These are phyloP conservation scores for Bergia sp. DNA, from an alignment of 92 coral and sea anemone species.

Conservation along the genomic window DNA sequence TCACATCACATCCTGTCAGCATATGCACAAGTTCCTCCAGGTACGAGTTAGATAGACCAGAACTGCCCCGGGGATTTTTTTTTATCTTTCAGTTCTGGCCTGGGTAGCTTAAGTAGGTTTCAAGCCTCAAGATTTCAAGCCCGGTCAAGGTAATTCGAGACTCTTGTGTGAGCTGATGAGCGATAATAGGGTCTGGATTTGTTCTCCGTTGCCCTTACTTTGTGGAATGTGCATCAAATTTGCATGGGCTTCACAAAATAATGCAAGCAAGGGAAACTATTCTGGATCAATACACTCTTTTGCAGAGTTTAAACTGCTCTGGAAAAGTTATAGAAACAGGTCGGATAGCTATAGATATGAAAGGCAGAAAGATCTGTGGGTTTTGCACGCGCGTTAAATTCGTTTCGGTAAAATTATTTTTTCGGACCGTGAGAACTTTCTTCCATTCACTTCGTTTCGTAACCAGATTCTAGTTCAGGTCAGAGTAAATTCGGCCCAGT, in stretches of 20 bases:
- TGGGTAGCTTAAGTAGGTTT: constrained; percentile 9
- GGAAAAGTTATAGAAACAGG: constrained; percentile 11
- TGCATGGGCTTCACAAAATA: neutral
- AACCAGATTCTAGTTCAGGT: too few species aligned
- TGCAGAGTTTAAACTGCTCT: constrained; percentile 7
- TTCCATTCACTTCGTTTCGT: neutral
- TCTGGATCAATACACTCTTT: neutral
- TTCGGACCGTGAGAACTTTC: neutral
- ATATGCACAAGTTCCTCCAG: neutral
- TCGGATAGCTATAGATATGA: neutral
- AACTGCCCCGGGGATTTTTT: neutral
- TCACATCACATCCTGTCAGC: too few species aligned
- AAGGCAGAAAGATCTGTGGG: neutral
- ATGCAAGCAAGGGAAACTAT: neutral
- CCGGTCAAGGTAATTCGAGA: neutral
- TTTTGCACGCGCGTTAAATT: neutral
- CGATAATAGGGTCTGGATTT: neutral
- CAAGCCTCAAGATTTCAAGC: neutral
- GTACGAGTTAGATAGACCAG: neutral
- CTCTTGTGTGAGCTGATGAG: neutral
- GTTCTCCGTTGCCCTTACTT: neutral
- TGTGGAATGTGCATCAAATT: neutral
- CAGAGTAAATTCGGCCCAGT: too few species aligned
- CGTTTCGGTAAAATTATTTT: neutral
- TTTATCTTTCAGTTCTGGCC: neutral